Conservation (phyloP, 2,797 vertebrate genomes). For the Phoxinus dragarum region DNA sequence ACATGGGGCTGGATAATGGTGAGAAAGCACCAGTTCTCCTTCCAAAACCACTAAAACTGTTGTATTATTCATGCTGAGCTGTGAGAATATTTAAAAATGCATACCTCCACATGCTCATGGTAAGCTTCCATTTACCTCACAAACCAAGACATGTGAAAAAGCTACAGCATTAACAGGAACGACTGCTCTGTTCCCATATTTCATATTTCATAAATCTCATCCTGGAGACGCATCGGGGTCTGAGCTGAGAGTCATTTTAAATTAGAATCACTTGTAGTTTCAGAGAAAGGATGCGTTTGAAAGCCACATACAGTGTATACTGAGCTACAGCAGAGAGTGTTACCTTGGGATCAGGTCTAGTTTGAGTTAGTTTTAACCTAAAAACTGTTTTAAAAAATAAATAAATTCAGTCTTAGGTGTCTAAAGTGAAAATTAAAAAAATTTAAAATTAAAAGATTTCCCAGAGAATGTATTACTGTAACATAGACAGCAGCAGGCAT, state of each 20-base stretch:
- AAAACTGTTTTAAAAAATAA: not conserved
- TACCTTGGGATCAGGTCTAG: constrained; percentile 8
- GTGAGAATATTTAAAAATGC: constrained; percentile 73
- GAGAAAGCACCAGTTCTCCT: constrained; percentile 64
- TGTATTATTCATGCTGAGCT: constrained; percentile 77
- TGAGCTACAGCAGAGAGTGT: constrained; percentile 33
- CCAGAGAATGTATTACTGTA: no score
- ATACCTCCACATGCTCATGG: constrained; percentile 78
- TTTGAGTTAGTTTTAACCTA: constrained; percentile 25
- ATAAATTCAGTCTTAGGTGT: not conserved
- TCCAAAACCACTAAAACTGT: constrained; percentile 74
- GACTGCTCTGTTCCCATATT: constrained; percentile 69
- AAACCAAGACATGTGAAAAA: constrained; percentile 40
- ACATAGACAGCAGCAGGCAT: no score
- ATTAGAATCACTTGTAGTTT: constrained; percentile 70
- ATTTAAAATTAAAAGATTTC: not conserved
- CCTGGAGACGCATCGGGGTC: constrained; percentile 68
- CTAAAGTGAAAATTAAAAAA: not conserved
- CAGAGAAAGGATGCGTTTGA: constrained; percentile 35
- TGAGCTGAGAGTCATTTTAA: constrained; percentile 65
- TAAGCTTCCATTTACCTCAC: constrained; percentile 77
- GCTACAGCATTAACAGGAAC: constrained; percentile 67
- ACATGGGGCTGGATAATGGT: constrained; percentile 50
- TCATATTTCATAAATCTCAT: constrained; percentile 80
- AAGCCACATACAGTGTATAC: constrained; percentile 17